phyloP scores from a whole-genome alignment of 2,113 vertebrate species.

The Aphyosemion australe region DNA sequence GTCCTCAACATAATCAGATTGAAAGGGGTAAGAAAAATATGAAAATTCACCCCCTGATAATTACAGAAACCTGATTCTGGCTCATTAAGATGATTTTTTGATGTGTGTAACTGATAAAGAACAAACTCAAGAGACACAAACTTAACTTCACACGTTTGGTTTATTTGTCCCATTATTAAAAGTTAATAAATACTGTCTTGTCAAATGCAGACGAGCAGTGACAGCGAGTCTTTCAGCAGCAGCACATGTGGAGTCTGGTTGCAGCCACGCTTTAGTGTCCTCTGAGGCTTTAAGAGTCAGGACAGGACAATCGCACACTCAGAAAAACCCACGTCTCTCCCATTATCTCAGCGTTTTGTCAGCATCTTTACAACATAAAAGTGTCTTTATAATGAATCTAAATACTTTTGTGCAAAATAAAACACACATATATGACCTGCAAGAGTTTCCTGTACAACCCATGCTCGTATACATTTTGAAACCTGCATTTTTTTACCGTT shows the following conservation, averaged over 20 bases:
- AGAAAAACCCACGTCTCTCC: slow-evolving; percentile 28
- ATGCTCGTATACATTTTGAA: slow-evolving; percentile 40
- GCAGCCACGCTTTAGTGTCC: slow-evolving; percentile 1
- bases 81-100: no score
- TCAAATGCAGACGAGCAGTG: slow-evolving; percentile 67
- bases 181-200: slow-evolving; percentile 60
- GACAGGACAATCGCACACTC: slow-evolving; percentile 21
- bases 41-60: no score
- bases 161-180: slow-evolving; percentile 75
- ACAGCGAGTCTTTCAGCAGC: slow-evolving; percentile 54
- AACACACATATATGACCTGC: slow-evolving; percentile 7
- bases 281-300: background rate
- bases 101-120: background rate
- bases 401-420: slow-evolving; percentile 24
- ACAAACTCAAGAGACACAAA: slow-evolving; percentile 17
- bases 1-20: background rate
- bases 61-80: no score
- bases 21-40: background rate
- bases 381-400: slow-evolving; percentile 48
- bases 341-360: slow-evolving; percentile 14
- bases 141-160: slow-evolving; percentile 67
- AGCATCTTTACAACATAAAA: slow-evolving; percentile 40
- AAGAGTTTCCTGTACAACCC: slow-evolving; percentile 24
- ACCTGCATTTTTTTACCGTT: background rate
- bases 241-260: slow-evolving; percentile 2